Conservation (phyloP, 2,888 invertebrate genomes). For the Pollenia amentaria region DNA sequence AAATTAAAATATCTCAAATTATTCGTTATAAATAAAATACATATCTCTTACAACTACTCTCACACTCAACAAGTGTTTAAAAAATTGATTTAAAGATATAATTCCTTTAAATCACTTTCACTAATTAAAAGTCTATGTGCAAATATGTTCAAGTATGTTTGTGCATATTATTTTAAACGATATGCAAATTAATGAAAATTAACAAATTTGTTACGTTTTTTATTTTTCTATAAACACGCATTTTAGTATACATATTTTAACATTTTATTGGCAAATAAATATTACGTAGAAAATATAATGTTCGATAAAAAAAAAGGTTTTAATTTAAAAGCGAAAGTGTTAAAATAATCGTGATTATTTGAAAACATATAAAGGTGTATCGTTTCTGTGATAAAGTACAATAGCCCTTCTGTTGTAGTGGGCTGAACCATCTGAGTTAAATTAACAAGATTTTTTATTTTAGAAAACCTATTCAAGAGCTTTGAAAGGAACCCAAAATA, state of each 20-base stretch:
- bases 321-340: constrained; percentile 57
- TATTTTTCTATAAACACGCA: not conserved
- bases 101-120: constrained; percentile 12
- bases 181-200: constrained; percentile 67
- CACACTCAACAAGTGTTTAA: not conserved
- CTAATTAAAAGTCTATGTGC: constrained; percentile 13
- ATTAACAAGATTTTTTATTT: too few relatives aligned
- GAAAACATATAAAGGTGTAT: not conserved
- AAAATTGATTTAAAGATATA: not conserved
- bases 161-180: constrained; percentile 15
- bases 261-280: constrained; percentile 61
- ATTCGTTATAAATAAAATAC: too few relatives aligned
- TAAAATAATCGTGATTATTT: constrained; percentile 20
- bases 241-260: not conserved
- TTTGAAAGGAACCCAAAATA: too few relatives aligned
- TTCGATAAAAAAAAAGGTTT: constrained; percentile 16
- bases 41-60: too few relatives aligned
- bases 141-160: constrained; percentile 5
- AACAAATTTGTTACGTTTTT: constrained; percentile 51
- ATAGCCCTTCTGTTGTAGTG: not conserved
- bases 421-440: not conserved
- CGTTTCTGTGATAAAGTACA: constrained; percentile 20
- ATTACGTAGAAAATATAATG: constrained; percentile 29
- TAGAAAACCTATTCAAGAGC: too few relatives aligned
- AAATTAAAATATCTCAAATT: too few relatives aligned